Evolutionary conservation across 2,888 invertebrate genomes (phyloP).

Genomic region (Campaea margaritaria): DNA sequence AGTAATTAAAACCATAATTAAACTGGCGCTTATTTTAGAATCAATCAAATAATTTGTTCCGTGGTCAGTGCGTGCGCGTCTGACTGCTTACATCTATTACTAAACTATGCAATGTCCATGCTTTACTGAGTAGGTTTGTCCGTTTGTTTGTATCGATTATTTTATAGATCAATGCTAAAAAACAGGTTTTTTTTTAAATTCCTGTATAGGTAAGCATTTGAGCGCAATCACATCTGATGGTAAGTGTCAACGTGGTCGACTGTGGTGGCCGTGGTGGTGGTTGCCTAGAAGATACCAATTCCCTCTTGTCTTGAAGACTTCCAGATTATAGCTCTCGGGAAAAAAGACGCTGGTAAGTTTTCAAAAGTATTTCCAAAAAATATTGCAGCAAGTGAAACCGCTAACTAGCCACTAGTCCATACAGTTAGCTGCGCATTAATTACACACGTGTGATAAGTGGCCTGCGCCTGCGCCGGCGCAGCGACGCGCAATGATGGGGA

Average conservation of each 20-base stretch:
- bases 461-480: constrained; percentile 12
- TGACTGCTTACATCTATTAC: constrained; percentile 41
- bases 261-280: too few relatives aligned
- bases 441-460: constrained; percentile 9
- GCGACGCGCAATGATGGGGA: constrained; percentile 4
- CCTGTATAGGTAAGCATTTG: too few relatives aligned
- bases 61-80: constrained; percentile 39
- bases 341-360: too few relatives aligned
- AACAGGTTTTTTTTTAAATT: too few relatives aligned
- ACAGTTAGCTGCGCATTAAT: constrained; percentile 8
- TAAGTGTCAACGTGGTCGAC: too few relatives aligned
- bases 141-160: too few relatives aligned
- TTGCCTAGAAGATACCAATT: too few relatives aligned
- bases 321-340: too few relatives aligned
- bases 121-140: too few relatives aligned
- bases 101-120: background rate
- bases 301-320: too few relatives aligned
- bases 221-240: too few relatives aligned
- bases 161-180: too few relatives aligned
- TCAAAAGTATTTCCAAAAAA: background rate
- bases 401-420: background rate
- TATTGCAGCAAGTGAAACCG: background rate
- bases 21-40: constrained; percentile 28
- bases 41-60: constrained; percentile 48
- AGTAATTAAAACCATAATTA: constrained; percentile 13